Percentiles rank a stretch among this genome's conserved stretches.
phyloP scores from a whole-genome alignment of 2,888 invertebrate genomes.

The Actias luna region DNA sequence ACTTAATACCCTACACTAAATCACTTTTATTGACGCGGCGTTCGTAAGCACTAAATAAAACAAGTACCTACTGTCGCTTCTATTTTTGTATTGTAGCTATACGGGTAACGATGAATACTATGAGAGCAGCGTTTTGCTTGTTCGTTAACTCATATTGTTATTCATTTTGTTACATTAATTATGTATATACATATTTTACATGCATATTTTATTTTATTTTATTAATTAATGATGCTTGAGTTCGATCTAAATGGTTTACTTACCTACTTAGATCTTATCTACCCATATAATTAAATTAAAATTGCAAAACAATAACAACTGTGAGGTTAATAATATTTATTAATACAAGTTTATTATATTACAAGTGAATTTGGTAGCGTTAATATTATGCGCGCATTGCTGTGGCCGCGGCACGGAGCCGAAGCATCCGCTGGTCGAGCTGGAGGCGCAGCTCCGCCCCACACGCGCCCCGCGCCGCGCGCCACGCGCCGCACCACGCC shows the following conservation, averaged over 20 bases:
- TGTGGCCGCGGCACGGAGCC: constrained; percentile 18
- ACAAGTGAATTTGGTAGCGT: neutral
- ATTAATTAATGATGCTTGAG: neutral
- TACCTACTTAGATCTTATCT: neutral
- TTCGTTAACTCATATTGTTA: no score
- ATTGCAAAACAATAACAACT: neutral
- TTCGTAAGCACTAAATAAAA: no score
- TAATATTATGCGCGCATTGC: neutral
- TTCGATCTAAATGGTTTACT: neutral
- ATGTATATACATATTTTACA: no score
- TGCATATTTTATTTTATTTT: neutral
- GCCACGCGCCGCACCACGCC: constrained; percentile 29
- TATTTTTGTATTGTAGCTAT: no score
- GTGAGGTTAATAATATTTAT: neutral
- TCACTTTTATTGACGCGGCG: no score
- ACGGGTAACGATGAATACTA: no score
- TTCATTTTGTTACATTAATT: no score
- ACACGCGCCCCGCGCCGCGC: constrained; percentile 33
- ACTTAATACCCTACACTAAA: no score
- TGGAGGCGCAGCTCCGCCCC: constrained; percentile 20
- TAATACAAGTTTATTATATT: neutral
- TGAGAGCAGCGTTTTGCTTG: no score
- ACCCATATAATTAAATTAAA: neutral
- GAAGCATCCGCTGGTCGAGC: constrained; percentile 22
- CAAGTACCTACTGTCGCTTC: no score